Evolutionary conservation across 2,888 invertebrate genomes (phyloP).

Genomic region (Agrypnus murinus): DNA sequence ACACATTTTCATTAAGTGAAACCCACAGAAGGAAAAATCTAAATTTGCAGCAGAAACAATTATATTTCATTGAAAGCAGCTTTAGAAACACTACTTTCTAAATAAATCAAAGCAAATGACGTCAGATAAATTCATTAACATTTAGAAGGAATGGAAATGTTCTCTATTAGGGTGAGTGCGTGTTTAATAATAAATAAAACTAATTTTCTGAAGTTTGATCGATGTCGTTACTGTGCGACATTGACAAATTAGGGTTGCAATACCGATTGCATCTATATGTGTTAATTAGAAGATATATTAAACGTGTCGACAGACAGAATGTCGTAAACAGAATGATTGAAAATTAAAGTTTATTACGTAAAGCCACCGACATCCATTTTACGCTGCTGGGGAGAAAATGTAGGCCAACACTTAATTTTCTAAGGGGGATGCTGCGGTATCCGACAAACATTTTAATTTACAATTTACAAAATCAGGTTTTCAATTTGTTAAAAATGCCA

Average conservation of each 20-base stretch:
- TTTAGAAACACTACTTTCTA: neutral
- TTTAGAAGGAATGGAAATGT: neutral
- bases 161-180: neutral
- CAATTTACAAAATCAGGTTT: neutral
- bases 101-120: conserved; percentile 8
- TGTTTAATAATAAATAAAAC: conserved; percentile 18
- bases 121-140: too few species aligned
- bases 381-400: neutral
- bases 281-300: neutral
- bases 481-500: conserved; percentile 1
- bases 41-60: conserved; percentile 15
- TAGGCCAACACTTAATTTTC: neutral
- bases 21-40: neutral
- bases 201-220: conserved; percentile 29
- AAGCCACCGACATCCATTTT: too few species aligned
- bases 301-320: neutral
- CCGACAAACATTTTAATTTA: conserved; percentile 1
- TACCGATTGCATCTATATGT: conserved; percentile 13
- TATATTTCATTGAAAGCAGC: conserved; percentile 22
- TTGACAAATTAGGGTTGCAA: conserved; percentile 23
- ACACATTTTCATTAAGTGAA: conserved; percentile 13
- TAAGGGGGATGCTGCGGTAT: neutral
- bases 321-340: too few species aligned
- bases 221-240: conserved; percentile 20
- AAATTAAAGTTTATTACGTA: too few species aligned